phyloP scores from a whole-genome alignment of 2,888 invertebrate species.

The Conistra vaccinii region DNA sequence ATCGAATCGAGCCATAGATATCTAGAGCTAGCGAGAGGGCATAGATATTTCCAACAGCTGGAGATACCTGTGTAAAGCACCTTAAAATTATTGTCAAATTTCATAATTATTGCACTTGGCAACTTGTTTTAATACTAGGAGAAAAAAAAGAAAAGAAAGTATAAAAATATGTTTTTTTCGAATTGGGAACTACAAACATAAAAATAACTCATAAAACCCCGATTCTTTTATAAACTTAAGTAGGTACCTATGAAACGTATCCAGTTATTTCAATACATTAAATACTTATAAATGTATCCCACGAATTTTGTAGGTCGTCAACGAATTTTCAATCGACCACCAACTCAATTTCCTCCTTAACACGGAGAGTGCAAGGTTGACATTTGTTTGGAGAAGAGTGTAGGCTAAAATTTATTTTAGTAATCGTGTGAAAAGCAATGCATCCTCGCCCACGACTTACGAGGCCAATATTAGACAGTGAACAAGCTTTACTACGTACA shows the following conservation, averaged over 20 bases:
- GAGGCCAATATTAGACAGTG: slow-evolving; percentile 73
- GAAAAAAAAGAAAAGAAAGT: not conserved
- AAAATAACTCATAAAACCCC: slow-evolving; percentile 32
- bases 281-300: slow-evolving; percentile 46
- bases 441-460: slow-evolving; percentile 74
- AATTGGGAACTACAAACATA: not conserved
- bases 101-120: not conserved
- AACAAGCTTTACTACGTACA: slow-evolving; percentile 67
- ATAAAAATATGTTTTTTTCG: not conserved
- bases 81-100: too few species aligned
- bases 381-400: slow-evolving; percentile 47
- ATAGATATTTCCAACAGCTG: too few species aligned
- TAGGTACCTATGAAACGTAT: slow-evolving; percentile 26
- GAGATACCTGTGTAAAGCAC: too few species aligned
- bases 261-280: slow-evolving; percentile 46
- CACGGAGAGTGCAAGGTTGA: slow-evolving; percentile 46
- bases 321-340: slow-evolving; percentile 4
- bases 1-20: too few species aligned
- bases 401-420: slow-evolving; percentile 67
- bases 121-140: not conserved
- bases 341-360: slow-evolving; percentile 25
- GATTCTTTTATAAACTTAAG: slow-evolving; percentile 11
- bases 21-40: too few species aligned
- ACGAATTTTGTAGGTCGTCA: slow-evolving; percentile 59
- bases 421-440: slow-evolving; percentile 74